These are phyloP conservation scores for Anniella stebbinsi DNA, from an alignment of 2,797 vertebrate species.

Conservation along the genomic window DNA sequence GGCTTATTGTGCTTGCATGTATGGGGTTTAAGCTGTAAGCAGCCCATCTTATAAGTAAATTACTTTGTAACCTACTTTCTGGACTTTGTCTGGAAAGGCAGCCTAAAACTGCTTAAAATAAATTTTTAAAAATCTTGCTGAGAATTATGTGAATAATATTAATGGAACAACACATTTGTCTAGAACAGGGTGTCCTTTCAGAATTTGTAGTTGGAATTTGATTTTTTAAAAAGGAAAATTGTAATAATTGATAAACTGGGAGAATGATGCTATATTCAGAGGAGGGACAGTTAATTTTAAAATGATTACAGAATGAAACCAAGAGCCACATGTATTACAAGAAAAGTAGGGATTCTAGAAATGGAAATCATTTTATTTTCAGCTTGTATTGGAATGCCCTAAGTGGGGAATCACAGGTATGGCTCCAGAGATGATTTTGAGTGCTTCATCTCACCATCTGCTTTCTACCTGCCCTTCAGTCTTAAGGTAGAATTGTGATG, in stretches of 20 bases:
- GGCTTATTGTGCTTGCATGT: background rate
- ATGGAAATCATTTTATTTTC: background rate
- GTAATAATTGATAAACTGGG: slow-evolving; percentile 12
- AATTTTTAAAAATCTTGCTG: background rate
- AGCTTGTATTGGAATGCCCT: background rate
- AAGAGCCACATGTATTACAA: slow-evolving; percentile 4
- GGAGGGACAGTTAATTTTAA: background rate
- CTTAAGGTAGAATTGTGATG: background rate
- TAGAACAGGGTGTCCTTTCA: background rate
- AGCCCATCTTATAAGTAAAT: background rate
- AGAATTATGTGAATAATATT: background rate
- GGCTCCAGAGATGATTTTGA: background rate
- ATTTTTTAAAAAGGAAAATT: slow-evolving; percentile 29
- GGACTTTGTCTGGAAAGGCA: background rate
- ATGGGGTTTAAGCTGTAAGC: background rate
- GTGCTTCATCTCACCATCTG: background rate
- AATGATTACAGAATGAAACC: background rate
- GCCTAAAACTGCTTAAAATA: background rate
- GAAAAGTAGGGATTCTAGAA: background rate
- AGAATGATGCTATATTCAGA: background rate
- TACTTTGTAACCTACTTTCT: too few relatives aligned
- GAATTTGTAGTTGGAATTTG: slow-evolving; percentile 18
- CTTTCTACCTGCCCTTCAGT: background rate
- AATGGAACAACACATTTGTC: accelerated
- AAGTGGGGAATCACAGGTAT: background rate